These are phyloP conservation scores for Haliclystus octoradiatus DNA, from an alignment of 30 jellyfish, hydroid and myxozoan species.

Conservation along the genomic window DNA sequence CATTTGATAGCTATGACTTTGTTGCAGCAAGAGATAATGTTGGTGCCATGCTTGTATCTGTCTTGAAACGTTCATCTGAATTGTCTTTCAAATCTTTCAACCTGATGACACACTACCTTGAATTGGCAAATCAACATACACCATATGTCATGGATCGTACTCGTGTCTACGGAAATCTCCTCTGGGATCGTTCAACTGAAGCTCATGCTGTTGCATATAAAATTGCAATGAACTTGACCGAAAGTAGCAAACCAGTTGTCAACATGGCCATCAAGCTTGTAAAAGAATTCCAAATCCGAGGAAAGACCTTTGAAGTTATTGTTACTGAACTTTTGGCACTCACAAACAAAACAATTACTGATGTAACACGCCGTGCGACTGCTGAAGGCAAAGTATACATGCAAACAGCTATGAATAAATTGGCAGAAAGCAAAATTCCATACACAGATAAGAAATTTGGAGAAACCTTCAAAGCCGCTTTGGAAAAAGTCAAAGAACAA, in stretches of 20 bases:
- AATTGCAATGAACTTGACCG: constrained; percentile 52
- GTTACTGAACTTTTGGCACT: constrained; percentile 11
- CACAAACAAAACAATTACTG: constrained; percentile 6
- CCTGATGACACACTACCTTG: neutral
- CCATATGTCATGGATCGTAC: neutral
- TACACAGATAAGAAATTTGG: constrained; percentile 51
- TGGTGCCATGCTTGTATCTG: constrained; percentile 30
- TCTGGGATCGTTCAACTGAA: constrained; percentile 6
- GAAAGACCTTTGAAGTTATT: constrained; percentile 63
- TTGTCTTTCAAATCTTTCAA: constrained; percentile 8
- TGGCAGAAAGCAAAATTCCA: constrained; percentile 39
- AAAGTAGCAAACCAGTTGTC: constrained; percentile 72
- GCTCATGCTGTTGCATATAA: constrained; percentile 18
- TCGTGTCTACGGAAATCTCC: neutral
- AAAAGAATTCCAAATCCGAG: constrained; percentile 76
- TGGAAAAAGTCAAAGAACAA: neutral
- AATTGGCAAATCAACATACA: neutral
- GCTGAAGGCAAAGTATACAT: constrained; percentile 25
- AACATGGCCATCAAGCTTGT: constrained; percentile 65
- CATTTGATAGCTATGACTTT: constrained; percentile 42
- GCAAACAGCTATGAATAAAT: neutral
- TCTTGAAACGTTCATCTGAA: constrained; percentile 22
- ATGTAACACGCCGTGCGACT: neutral
- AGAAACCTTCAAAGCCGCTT: constrained; percentile 16
- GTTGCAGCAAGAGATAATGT: constrained; percentile 38